These are phyloP conservation scores for Orthosia gothica DNA, from an alignment of 2,888 invertebrate species.

Conservation along the genomic window DNA sequence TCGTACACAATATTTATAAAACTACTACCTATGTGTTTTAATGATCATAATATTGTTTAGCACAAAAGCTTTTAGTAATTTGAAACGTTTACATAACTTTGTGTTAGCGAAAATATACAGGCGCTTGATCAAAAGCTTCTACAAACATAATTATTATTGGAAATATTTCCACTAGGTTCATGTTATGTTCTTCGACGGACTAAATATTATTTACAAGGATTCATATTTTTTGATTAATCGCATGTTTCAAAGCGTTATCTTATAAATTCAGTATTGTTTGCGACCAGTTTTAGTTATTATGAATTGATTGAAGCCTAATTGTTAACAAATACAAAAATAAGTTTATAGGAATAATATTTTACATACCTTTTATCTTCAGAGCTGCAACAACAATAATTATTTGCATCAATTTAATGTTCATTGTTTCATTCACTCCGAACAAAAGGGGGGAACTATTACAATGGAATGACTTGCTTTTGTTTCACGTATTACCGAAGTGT, in stretches of 20 bases:
- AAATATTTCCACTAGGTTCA: slow-evolving; percentile 1
- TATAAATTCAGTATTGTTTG: background rate
- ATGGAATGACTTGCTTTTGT: slow-evolving; percentile 64
- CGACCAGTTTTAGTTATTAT: background rate
- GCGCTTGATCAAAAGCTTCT: slow-evolving; percentile 22
- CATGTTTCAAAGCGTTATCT: background rate
- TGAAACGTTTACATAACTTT: slow-evolving; percentile 26
- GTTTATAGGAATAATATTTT: background rate
- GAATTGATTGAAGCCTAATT: background rate
- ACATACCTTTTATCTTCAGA: slow-evolving; percentile 58
- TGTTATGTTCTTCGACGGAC: background rate
- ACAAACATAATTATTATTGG: slow-evolving; percentile 1
- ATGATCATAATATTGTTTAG: background rate
- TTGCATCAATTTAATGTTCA: slow-evolving; percentile 56
- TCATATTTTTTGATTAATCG: background rate
- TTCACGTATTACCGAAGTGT: slow-evolving; percentile 46
- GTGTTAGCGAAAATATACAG: background rate
- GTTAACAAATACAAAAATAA: background rate
- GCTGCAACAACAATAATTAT: slow-evolving; percentile 46
- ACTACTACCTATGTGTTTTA: background rate
- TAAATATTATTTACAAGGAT: background rate
- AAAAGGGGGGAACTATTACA: slow-evolving; percentile 51
- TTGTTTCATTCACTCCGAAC: slow-evolving; percentile 47
- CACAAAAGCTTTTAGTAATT: slow-evolving; percentile 33
- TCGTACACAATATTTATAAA: background rate